Evolutionary conservation across 2,888 invertebrate genomes (phyloP).

Genomic region (Therioaphis trifolii): DNA sequence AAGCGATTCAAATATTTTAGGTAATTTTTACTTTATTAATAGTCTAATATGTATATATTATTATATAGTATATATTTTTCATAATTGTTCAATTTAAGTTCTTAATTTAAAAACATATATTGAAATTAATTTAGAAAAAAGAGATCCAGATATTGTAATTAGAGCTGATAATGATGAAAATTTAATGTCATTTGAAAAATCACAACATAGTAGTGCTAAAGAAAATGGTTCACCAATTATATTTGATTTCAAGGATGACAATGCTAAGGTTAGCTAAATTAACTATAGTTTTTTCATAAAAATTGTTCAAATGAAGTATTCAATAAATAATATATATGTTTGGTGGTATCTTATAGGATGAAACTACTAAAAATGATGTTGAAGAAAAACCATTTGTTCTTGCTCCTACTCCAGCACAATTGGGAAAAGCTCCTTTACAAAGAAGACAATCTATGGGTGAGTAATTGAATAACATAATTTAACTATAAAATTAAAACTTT

Average conservation of each 20-base stretch:
- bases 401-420: slow-evolving; percentile 93
- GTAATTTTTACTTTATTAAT: slow-evolving; percentile 3
- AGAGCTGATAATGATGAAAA: slow-evolving; percentile 57
- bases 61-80: background rate
- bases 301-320: background rate
- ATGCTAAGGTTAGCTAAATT: slow-evolving; percentile 23
- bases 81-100: background rate
- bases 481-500: background rate
- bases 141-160: slow-evolving; percentile 57
- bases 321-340: no score
- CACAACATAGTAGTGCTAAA: slow-evolving; percentile 31
- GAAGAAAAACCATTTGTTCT: slow-evolving; percentile 75
- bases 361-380: slow-evolving; percentile 58
- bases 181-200: slow-evolving; percentile 57
- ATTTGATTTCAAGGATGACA: slow-evolving; percentile 61
- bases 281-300: slow-evolving; percentile 9
- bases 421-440: slow-evolving; percentile 89
- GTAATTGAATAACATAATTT: slow-evolving; percentile 55
- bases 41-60: background rate
- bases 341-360: slow-evolving; percentile 27
- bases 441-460: slow-evolving; percentile 86
- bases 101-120: background rate
- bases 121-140: slow-evolving; percentile 28
- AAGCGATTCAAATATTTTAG: slow-evolving; percentile 8
- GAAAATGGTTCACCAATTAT: slow-evolving; percentile 45